Base-by-base conservation (phyloP, 1,140 invertebrate species). In the Armadillidium nasatum region DNA sequence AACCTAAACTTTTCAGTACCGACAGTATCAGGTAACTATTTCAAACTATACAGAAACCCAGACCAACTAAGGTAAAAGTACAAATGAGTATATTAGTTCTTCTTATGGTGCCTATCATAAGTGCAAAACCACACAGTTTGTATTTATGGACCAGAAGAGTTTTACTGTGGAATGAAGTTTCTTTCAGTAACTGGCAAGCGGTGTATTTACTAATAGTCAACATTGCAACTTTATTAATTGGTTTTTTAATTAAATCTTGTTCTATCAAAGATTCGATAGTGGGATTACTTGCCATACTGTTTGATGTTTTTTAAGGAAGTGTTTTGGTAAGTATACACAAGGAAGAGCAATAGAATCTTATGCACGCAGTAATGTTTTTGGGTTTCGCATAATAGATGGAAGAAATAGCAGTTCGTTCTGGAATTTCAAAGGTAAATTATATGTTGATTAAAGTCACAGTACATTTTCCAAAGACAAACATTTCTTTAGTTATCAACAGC, bases 101-200 rank as follows among this genome's bases (percentile, higher is more conserved):
- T 15, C 50, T 60, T 19, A 60, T 60, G 50, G 19, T 60, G 11
- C 50, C 50, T 4, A 60, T 60, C 19, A 19, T 60, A 60, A 60
- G 50, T 60, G 50, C 11, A 60, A 60, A 60, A 19, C 50, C 50
- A 13, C 50, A 60, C 19, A 60, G 19, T 60, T 60, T 60, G 50
- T 60, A 60, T 60, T 7, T 60, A 60, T 60, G 50, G 50, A 60
- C 11, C 50, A 60, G 50, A 19, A 60, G 50, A 60, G 50, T 60
- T 15, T 19, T 60, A 60, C 50, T 2, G 19, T 60, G 50, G 50
- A 19, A 60, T 7, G 50, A 2, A 60, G 50, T 60, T 15, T 60
- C 50, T 2, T 60, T 60, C 50, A 60, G 50, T 7, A 2, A 60
- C 19, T 60, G 50, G 50, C 50, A 60, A 60, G 50, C 11, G 19